Evolutionary conservation across 1,140 invertebrate species (phyloP).

Genomic region (Amphibalanus amphitrite): DNA sequence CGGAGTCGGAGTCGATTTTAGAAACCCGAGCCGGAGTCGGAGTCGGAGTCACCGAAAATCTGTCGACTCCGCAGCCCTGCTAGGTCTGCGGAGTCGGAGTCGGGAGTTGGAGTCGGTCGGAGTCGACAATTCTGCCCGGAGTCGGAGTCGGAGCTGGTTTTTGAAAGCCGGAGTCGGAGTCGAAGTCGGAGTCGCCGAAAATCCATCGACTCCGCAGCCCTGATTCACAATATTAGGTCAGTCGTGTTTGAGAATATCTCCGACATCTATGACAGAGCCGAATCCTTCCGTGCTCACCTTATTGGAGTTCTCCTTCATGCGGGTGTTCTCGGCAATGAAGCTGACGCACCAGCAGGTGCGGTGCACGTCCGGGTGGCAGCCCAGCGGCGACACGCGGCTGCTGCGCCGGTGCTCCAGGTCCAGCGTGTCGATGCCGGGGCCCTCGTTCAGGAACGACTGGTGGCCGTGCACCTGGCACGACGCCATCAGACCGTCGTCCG

Average conservation of each 20-base stretch:
- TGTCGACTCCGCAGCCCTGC: too few relatives aligned
- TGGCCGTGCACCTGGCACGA: conserved; percentile 7
- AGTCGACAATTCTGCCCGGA: too few relatives aligned
- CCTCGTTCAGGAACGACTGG: not conserved
- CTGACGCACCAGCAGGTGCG: conserved; percentile 78
- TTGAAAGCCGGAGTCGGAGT: too few relatives aligned
- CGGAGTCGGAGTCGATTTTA: too few relatives aligned
- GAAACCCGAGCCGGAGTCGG: too few relatives aligned
- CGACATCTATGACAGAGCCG: not conserved
- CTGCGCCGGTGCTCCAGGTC: not conserved
- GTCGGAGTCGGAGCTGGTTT: too few relatives aligned
- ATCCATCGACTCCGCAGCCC: too few relatives aligned
- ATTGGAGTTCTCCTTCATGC: conserved; percentile 78
- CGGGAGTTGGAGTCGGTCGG: too few relatives aligned
- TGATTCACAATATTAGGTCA: not conserved
- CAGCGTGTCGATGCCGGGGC: not conserved
- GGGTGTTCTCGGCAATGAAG: conserved; percentile 84
- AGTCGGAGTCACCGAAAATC: too few relatives aligned
- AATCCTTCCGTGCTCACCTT: conserved; percentile 41
- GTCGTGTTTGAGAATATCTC: not conserved
- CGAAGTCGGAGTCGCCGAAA: too few relatives aligned
- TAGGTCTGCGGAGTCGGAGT: too few relatives aligned
- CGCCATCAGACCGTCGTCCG: conserved; percentile 12
- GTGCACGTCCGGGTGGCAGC: conserved; percentile 67
- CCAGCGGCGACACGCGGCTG: conserved; percentile 35